Evolutionary conservation across 2,113 vertebrate genomes (phyloP).

Genomic region (Pseudonaja textilis): DNA sequence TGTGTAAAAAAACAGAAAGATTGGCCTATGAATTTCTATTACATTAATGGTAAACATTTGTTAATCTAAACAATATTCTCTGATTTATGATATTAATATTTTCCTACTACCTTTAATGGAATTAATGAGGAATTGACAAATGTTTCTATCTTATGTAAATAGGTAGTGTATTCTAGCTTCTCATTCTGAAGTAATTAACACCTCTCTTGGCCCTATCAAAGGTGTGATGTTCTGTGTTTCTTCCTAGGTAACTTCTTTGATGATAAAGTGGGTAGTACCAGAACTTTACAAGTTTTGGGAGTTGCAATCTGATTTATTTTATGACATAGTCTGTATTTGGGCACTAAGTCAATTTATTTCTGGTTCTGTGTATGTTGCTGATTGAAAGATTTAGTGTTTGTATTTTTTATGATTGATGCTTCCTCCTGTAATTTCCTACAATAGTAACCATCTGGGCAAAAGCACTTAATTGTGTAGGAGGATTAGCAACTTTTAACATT

Average conservation of each 20-base stretch:
- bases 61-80: not conserved
- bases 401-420: not conserved
- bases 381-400: not conserved
- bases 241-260: not conserved
- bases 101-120: not conserved
- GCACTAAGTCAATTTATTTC: not conserved
- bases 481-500: not conserved
- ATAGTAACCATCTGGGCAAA: not conserved
- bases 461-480: not conserved
- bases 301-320: not conserved
- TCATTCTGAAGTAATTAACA: not conserved
- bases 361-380: not conserved
- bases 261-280: not conserved
- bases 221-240: not conserved
- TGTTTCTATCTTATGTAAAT: not conserved
- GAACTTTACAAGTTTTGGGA: not conserved
- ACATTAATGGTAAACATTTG: not conserved
- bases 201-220: not conserved
- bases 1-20: not conserved
- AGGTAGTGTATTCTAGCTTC: not conserved
- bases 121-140: not conserved
- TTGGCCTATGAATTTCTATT: not conserved
- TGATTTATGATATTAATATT: not conserved
- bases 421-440: not conserved
- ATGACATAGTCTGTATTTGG: not conserved